Evolutionary conservation across 2,888 invertebrate genomes (phyloP).

Genomic region (Cerastis leucographa): DNA sequence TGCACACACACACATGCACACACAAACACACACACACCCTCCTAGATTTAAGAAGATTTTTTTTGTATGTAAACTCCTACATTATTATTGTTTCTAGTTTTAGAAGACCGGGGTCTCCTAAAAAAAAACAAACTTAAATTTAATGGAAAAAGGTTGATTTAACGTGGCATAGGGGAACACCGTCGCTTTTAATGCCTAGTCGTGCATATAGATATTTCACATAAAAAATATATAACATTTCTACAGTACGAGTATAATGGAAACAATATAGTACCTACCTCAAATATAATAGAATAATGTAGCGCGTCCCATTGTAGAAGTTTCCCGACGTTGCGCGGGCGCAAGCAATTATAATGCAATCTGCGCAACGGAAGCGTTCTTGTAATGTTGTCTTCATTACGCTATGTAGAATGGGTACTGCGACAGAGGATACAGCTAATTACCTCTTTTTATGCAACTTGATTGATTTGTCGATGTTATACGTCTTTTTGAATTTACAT

Average conservation of each 20-base stretch:
- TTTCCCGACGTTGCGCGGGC: constrained; percentile 53
- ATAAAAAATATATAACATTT: background rate
- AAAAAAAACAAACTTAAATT: too few relatives aligned
- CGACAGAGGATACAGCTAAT: constrained; percentile 52
- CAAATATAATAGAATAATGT: constrained; percentile 49
- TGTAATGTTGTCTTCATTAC: constrained; percentile 66
- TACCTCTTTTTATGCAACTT: constrained; percentile 33
- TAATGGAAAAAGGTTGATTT: too few relatives aligned
- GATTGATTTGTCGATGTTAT: constrained; percentile 54
- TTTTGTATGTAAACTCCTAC: too few relatives aligned
- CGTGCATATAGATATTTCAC: too few relatives aligned
- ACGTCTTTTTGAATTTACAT: constrained; percentile 15
- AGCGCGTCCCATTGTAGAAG: constrained; percentile 56
- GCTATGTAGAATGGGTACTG: constrained; percentile 44
- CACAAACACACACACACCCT: too few relatives aligned
- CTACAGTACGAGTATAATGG: constrained; percentile 39
- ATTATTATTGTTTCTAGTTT: too few relatives aligned
- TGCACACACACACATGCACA: too few relatives aligned
- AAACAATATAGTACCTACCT: constrained; percentile 51
- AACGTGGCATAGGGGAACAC: too few relatives aligned
- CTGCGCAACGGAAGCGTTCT: constrained; percentile 67
- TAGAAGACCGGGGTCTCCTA: too few relatives aligned
- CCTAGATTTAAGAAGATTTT: too few relatives aligned
- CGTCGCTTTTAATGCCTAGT: too few relatives aligned
- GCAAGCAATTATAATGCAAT: constrained; percentile 71